Base-by-base conservation (phyloP, 2,888 invertebrate species). In the Notocelia uddmanniana region DNA sequence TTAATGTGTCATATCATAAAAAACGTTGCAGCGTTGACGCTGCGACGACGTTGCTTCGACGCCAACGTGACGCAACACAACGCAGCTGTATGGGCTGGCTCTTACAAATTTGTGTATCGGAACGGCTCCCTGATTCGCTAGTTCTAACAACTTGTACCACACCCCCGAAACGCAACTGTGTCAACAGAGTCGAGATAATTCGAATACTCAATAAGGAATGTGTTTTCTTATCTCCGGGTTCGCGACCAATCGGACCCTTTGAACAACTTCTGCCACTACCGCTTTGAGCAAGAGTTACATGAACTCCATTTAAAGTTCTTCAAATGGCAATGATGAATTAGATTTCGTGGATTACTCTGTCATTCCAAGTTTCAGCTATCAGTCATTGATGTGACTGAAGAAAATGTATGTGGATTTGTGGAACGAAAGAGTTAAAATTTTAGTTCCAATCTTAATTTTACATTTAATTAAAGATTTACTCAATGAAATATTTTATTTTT, bases 121-220 rank as follows among this genome's bases (percentile, higher is more conserved):
- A 31, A 31, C 8, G 31, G 5, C 5, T 3, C 31, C 31, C 31
- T 13, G 60, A 18, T 26, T 18, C 78, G 81, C 81, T 77, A 3
- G 10, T 52, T 68, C 74, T 78, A 77, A 73, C 37, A 41, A 41
- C 76, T 82, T 75, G 45, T 2, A 63, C 78, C 81, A 76, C 21
- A 64, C 64, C 69, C 67, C 73, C 74, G 79, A 80, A 83, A 82
- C 84, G 83, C 89, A 90, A 90, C 90, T 91, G 91, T 91, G 89
- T 91, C 91, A 92, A 91, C 89, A 92, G 77, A 76, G 81, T 79
- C 74, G 80, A 91, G 90, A 91, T 93, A 91, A 91, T 90, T 91
- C 88, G 86, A 89, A 88, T 89, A 85, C 85, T 88, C 86, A 85
- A 87, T 88, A 89, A 88, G 87, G 87, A 89, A 90, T 90, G 88